These are phyloP conservation scores for Eupithecia pulchellata DNA, from an alignment of 2,888 invertebrate genomes.

Conservation along the genomic window DNA sequence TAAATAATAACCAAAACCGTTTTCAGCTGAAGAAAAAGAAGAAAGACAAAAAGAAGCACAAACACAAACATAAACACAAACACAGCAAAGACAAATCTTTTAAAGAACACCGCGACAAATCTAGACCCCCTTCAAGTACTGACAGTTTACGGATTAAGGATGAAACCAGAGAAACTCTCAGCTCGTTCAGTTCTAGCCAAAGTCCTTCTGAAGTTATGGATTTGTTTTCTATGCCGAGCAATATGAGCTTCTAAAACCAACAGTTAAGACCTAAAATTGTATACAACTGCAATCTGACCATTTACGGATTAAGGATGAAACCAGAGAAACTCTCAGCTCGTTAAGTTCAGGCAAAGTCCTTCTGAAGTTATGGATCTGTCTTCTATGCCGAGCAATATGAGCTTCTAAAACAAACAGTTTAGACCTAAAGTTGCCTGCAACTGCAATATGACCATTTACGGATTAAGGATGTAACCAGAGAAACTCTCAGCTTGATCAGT, in stretches of 20 bases:
- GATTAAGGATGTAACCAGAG: constrained; percentile 90
- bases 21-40: constrained; percentile 88
- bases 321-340: constrained; percentile 90
- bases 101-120: constrained; percentile 79
- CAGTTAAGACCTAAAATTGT: neutral
- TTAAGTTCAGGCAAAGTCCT: constrained; percentile 91
- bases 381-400: constrained; percentile 71
- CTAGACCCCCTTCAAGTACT: constrained; percentile 69
- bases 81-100: constrained; percentile 85
- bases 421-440: neutral
- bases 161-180: constrained; percentile 90
- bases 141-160: constrained; percentile 88
- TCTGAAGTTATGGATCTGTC: constrained; percentile 75
- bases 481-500: constrained; percentile 90
- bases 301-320: constrained; percentile 88
- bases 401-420: constrained; percentile 11
- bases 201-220: constrained; percentile 86
- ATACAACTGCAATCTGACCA: neutral
- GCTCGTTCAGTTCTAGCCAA: constrained; percentile 91
- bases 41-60: constrained; percentile 92
- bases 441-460: constrained; percentile 80
- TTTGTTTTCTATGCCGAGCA: constrained; percentile 72
- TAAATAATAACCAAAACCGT: constrained; percentile 15
- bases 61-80: constrained; percentile 96
- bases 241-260: constrained; percentile 54